phyloP scores from a whole-genome alignment of 2,888 invertebrate genomes.

The Meliscaeva auricollis region DNA sequence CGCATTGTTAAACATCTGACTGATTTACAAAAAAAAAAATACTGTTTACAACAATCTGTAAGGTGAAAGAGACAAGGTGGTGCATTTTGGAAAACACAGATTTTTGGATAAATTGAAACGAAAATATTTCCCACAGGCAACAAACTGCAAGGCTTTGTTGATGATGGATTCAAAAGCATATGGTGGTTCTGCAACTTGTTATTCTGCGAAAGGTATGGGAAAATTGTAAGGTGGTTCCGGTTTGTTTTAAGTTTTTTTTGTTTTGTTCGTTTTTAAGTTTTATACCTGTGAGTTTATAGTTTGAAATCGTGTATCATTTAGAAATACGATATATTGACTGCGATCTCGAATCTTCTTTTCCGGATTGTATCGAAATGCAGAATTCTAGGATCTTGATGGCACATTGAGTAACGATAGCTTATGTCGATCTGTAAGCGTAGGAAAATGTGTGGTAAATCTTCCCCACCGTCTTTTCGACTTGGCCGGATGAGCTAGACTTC shows the following conservation, averaged over 20 bases:
- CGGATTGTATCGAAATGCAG: too few relatives aligned
- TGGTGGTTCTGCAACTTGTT: slow-evolving; percentile 67
- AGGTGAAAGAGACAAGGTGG: slow-evolving; percentile 63
- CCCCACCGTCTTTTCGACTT: too few relatives aligned
- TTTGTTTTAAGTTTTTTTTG: slow-evolving; percentile 21
- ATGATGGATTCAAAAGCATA: slow-evolving; percentile 43
- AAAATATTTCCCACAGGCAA: slow-evolving; percentile 60
- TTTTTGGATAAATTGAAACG: slow-evolving; percentile 51
- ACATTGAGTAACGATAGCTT: too few relatives aligned
- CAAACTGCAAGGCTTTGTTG: neutral
- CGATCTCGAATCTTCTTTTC: too few relatives aligned
- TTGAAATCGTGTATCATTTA: too few relatives aligned
- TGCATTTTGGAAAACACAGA: slow-evolving; percentile 56
- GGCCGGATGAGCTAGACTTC: too few relatives aligned
- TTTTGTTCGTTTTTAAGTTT: too few relatives aligned
- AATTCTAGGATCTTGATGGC: too few relatives aligned
- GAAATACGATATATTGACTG: too few relatives aligned
- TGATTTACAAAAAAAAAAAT: slow-evolving; percentile 50
- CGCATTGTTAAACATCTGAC: slow-evolving; percentile 52
- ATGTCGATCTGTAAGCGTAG: too few relatives aligned
- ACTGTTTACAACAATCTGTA: slow-evolving; percentile 63
- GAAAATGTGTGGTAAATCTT: too few relatives aligned
- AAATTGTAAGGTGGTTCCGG: slow-evolving; percentile 74
- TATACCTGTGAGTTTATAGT: too few relatives aligned
- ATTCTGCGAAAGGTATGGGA: slow-evolving; percentile 66